Evolutionary conservation across 2,797 vertebrate genomes (phyloP), one percentile per base, ranked within the genome.

Genomic region (Gastrophryne carolinensis): DNA sequence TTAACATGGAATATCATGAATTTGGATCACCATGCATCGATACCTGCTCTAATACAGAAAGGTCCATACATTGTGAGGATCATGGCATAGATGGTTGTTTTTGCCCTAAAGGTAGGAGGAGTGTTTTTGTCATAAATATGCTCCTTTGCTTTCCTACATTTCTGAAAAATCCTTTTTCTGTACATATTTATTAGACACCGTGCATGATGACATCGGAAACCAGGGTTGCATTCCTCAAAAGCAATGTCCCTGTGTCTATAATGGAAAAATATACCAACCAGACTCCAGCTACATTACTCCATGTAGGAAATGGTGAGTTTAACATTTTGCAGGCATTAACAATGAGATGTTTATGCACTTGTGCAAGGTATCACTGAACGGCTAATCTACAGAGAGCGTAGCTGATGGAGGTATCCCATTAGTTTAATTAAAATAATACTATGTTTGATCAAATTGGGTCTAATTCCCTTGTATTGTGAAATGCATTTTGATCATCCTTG

Each of bases 81-180:
- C 95, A 94, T 81, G 91, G 91, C 32, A 80, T 86, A 0, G 92
- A 92, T 2, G 91, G 91, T 57, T 96, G 94, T 83, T 90, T 90
- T 88, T 97, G 95, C 49, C 93, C 94, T 1, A 7, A 83, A 62
- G 95, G 95, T 92, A 92, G 85, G 80, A 72, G 3, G 26, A 39
- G n/a, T n/a, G n/a, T 29, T 5, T 34, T 39, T 37, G 11, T 34
- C 9, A 5, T 32, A 12, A 8, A 60, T 17, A 30, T 7, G 39
- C 13, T 17, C 6, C 11, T 6, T 11, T 13, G 12, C 2, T 29
- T 39, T 44, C 12, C 10, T 23, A 11, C 19, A 37, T 13, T 15
- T 12, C 0, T 12, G 24, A 24, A 29, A 1, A 13, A 57, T 26
- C 3, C 12, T 34, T 34, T 34, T 57, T 57, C 32, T 3, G 23